phyloP scores from a whole-genome alignment of 2,113 vertebrate genomes.

The Ancistrus triradiatus region DNA sequence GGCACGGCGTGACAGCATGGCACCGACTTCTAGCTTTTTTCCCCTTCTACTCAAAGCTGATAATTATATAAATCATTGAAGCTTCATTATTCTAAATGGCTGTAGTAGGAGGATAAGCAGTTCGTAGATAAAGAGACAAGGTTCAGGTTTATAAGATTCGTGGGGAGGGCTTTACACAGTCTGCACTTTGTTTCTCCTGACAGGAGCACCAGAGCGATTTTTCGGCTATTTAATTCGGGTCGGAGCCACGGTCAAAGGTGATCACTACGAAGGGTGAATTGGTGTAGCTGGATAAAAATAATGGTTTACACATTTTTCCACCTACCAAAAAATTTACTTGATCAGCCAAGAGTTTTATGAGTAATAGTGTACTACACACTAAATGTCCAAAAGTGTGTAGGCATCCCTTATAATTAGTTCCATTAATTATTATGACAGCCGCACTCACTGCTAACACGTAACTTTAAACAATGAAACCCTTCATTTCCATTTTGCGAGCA shows the following conservation, averaged over 20 bases:
- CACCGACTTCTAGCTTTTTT: constrained; percentile 12
- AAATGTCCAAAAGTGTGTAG: no score
- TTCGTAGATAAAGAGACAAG: neutral
- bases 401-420: no score
- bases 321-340: no score
- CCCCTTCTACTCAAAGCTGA: constrained; percentile 1
- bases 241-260: constrained; percentile 10
- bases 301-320: no score
- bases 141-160: constrained; percentile 17
- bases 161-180: constrained; percentile 11
- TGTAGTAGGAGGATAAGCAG: constrained; percentile 2
- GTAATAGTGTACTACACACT: no score
- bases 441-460: no score
- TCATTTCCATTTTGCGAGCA: no score
- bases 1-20: neutral
- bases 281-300: no score
- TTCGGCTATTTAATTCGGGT: constrained; percentile 2
- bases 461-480: no score
- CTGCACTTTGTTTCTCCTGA: neutral
- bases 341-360: no score
- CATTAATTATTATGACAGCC: no score
- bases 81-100: constrained; percentile 41
- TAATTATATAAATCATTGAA: constrained; percentile 39
- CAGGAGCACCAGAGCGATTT: constrained; percentile 16
- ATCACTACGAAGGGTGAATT: no score